These are phyloP conservation scores for Rhagonycha lutea DNA, from an alignment of 2,888 invertebrate species.

Conservation along the genomic window DNA sequence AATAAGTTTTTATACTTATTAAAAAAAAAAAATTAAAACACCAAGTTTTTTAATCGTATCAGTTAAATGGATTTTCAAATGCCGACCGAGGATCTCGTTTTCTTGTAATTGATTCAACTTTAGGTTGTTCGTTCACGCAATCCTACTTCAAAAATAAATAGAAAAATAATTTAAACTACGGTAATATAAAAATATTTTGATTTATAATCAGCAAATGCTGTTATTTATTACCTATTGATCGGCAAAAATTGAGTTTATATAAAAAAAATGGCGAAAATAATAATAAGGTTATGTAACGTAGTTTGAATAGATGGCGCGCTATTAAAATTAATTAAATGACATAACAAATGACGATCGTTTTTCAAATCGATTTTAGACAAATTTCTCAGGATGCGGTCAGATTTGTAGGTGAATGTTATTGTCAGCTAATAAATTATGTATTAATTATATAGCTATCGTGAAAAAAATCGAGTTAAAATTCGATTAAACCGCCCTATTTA, in stretches of 20 bases:
- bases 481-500: slow-evolving; percentile 21
- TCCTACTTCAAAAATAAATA: slow-evolving; percentile 14
- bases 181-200: not conserved
- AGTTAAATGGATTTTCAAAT: slow-evolving; percentile 8
- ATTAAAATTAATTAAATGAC: not conserved
- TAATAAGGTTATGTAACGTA: not conserved
- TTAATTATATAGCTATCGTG: slow-evolving; percentile 12
- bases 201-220: not conserved
- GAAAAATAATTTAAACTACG: not conserved
- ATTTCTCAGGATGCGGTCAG: not conserved
- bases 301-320: not conserved
- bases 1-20: not conserved
- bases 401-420: not conserved
- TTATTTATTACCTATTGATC: not conserved
- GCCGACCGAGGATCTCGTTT: slow-evolving; percentile 15
- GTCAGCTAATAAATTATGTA: slow-evolving; percentile 10
- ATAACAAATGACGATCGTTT: not conserved
- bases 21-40: not conserved
- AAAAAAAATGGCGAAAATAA: not conserved
- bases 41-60: not conserved
- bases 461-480: slow-evolving; percentile 9
- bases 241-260: not conserved
- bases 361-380: not conserved
- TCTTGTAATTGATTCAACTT: slow-evolving; percentile 17
- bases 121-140: slow-evolving; percentile 18